Evolutionary conservation across 1,140 invertebrate genomes (phyloP).

Genomic region (Marisa cornuarietis): DNA sequence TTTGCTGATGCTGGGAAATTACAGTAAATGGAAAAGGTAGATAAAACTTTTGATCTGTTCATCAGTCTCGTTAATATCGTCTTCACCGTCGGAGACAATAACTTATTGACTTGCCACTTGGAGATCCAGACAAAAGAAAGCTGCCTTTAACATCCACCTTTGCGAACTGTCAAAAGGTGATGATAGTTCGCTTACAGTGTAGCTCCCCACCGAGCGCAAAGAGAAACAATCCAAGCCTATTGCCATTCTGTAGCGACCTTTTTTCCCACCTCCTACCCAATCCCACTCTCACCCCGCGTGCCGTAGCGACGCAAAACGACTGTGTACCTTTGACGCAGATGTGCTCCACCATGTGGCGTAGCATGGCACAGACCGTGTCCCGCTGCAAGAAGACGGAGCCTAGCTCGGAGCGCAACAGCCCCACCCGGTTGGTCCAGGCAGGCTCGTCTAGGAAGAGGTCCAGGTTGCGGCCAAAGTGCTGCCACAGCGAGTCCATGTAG

Average conservation of each 20-base stretch:
- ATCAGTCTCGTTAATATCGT: no score
- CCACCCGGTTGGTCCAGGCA: slow-evolving; percentile 47
- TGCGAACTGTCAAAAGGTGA: no score
- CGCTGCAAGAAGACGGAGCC: slow-evolving; percentile 52
- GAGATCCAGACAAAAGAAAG: background rate
- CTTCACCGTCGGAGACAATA: no score
- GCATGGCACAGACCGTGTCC: slow-evolving; percentile 52
- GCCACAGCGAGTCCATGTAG: slow-evolving; percentile 62
- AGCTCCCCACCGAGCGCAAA: no score
- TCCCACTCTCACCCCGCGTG: background rate
- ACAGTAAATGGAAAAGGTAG: no score
- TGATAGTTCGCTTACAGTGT: no score
- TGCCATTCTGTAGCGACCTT: no score
- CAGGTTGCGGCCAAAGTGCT: slow-evolving; percentile 56
- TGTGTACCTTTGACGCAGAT: slow-evolving; percentile 58
- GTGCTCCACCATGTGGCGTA: slow-evolving; percentile 61
- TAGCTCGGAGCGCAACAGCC: slow-evolving; percentile 45
- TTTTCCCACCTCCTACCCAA: no score
- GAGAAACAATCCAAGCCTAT: no score
- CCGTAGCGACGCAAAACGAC: background rate
- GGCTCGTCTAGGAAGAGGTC: slow-evolving; percentile 56
- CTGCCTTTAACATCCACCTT: background rate
- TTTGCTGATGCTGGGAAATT: no score
- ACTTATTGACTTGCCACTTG: background rate
- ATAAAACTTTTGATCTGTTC: no score